A percentile compares a stretch with the other conserved stretches of the same genome.
These are phyloP conservation scores for Opisthograptis luteolata DNA, from an alignment of 2,888 invertebrate species.

Conservation along the genomic window DNA sequence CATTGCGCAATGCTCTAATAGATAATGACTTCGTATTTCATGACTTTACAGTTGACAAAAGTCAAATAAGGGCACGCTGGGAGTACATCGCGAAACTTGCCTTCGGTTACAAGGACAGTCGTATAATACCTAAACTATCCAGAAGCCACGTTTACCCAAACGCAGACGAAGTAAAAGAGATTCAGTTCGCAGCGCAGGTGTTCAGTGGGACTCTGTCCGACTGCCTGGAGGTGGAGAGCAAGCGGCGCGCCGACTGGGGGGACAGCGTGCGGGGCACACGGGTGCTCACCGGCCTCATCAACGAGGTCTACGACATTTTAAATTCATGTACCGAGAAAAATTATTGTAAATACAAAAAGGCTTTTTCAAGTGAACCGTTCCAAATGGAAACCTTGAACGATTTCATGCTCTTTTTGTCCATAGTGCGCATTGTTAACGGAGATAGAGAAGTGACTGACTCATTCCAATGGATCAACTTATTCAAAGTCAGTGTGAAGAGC, in stretches of 20 bases:
- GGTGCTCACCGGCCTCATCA: too few species aligned
- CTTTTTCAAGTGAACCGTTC: slow-evolving; percentile 5
- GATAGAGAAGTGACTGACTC: neutral
- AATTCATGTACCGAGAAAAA: slow-evolving; percentile 6
- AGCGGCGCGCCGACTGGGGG: too few species aligned
- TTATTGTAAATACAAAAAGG: slow-evolving; percentile 7
- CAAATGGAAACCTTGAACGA: slow-evolving; percentile 9
- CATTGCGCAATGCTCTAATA: slow-evolving; percentile 10
- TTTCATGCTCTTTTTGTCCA: slow-evolving; percentile 10
- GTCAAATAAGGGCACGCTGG: neutral
- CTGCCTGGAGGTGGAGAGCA: too few species aligned
- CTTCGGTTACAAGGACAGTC: neutral
- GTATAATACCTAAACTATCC: neutral
- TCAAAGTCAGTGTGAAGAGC: slow-evolving; percentile 9
- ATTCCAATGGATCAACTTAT: slow-evolving; percentile 1
- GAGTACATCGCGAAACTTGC: neutral
- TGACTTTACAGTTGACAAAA: slow-evolving; percentile 3
- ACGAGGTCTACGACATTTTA: slow-evolving; percentile 9
- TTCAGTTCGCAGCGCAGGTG: too few species aligned
- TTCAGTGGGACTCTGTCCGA: too few species aligned
- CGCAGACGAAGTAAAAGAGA: too few species aligned
- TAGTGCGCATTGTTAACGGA: neutral
- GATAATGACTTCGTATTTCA: slow-evolving; percentile 1
- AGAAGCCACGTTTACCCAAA: too few species aligned
- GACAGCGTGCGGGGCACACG: too few species aligned